Percentiles rank a stretch among this genome's conserved stretches.
Evolutionary conservation across 2,888 invertebrate species (phyloP).

Genomic region (Hirtodrosophila alboralis): DNA sequence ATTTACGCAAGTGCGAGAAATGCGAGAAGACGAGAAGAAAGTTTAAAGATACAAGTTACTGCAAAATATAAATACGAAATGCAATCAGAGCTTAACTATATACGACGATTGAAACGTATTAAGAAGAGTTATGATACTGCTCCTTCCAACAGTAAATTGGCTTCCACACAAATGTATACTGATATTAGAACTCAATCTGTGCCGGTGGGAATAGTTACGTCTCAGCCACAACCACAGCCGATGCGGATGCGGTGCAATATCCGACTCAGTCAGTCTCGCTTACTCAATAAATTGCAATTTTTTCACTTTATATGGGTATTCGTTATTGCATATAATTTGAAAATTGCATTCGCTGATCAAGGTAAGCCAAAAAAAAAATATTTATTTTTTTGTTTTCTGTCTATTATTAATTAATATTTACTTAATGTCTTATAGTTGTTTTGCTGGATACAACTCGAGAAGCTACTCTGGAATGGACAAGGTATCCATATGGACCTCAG

Average conservation of each 20-base stretch:
- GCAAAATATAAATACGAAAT: slow-evolving; percentile 30
- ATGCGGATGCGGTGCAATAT: neutral
- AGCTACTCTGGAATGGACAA: slow-evolving; percentile 94
- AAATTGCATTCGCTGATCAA: slow-evolving; percentile 38
- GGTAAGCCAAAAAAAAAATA: slow-evolving; percentile 16
- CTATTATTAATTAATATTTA: neutral
- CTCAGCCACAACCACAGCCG: no score
- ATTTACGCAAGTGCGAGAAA: neutral
- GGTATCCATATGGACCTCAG: slow-evolving; percentile 94
- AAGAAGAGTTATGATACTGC: slow-evolving; percentile 11
- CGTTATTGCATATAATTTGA: slow-evolving; percentile 4
- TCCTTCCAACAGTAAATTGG: slow-evolving; percentile 16
- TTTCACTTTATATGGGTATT: slow-evolving; percentile 27
- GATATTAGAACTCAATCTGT: neutral
- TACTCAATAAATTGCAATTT: slow-evolving; percentile 12
- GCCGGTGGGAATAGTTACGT: slow-evolving; percentile 3
- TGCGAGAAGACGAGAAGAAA: no score
- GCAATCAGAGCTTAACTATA: slow-evolving; percentile 11
- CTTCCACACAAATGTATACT: slow-evolving; percentile 22
- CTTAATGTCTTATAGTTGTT: slow-evolving; percentile 86
- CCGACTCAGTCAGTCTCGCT: neutral
- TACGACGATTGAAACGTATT: slow-evolving; percentile 5
- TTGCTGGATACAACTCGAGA: slow-evolving; percentile 95
- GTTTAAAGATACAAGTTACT: neutral
- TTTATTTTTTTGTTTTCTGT: no score